Percentiles rank a stretch among this genome's conserved stretches.
Conservation (phyloP, 2,113 vertebrate species). For the Tamias sibiricus region DNA sequence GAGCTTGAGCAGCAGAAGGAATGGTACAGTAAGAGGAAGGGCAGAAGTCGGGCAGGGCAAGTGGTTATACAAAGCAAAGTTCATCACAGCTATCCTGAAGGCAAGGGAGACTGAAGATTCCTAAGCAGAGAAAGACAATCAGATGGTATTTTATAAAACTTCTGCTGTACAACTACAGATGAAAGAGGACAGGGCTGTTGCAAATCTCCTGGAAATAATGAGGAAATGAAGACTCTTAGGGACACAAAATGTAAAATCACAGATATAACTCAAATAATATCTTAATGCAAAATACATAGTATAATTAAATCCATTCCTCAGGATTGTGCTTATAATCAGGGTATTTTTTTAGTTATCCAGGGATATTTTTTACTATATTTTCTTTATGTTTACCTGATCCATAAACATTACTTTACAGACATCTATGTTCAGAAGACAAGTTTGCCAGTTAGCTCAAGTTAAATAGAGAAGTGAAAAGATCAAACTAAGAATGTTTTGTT, state of each 20-base stretch:
- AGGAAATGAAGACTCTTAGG: background rate
- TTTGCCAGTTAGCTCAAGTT: conserved; percentile 31
- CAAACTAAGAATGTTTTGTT: conserved; percentile 47
- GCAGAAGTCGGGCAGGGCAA: background rate
- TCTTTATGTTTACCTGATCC: background rate
- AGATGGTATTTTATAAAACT: background rate
- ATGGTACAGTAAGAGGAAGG: background rate
- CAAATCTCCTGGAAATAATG: background rate
- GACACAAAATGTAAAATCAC: background rate
- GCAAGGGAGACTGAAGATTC: background rate
- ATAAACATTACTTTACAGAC: background rate
- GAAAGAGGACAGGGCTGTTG: background rate
- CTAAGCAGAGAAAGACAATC: background rate
- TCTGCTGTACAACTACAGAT: background rate
- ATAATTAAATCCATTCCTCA: background rate
- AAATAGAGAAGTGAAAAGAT: conserved; percentile 45
- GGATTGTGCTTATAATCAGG: background rate
- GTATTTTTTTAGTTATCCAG: background rate
- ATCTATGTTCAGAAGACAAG: background rate
- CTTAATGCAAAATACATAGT: background rate
- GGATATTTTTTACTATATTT: conserved; percentile 5
- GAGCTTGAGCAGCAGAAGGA: background rate
- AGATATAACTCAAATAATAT: background rate
- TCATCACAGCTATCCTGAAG: background rate
- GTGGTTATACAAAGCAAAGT: background rate